These are phyloP conservation scores for Sylvia atricapilla DNA, from an alignment of 2,113 vertebrate species.

Conservation along the genomic window DNA sequence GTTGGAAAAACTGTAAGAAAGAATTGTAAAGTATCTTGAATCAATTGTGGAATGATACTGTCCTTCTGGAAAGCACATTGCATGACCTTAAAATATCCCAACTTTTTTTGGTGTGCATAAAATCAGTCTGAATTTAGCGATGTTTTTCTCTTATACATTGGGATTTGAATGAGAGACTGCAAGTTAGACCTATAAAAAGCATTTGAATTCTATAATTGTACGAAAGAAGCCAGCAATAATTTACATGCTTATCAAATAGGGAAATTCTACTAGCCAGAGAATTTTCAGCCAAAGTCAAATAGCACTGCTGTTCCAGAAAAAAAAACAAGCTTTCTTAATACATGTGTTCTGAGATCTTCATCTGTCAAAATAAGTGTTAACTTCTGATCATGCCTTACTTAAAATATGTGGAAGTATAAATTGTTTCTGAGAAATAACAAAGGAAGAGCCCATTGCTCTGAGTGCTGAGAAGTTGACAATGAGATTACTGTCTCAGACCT, in stretches of 20 bases:
- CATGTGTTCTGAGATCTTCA: background rate
- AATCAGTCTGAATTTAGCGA: conserved; percentile 25
- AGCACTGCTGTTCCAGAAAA: background rate
- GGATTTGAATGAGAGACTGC: conserved; percentile 44
- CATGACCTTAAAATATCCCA: conserved; percentile 33
- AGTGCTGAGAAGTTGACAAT: background rate
- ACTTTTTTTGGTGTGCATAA: conserved; percentile 23
- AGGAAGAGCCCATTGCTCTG: background rate
- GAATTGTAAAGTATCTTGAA: conserved; percentile 1
- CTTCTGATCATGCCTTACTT: background rate
- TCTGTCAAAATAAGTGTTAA: background rate
- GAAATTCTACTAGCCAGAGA: background rate
- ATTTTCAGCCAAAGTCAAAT: background rate
- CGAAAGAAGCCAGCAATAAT: conserved; percentile 9
- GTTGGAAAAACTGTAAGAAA: background rate
- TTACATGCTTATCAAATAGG: background rate
- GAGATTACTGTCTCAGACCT: background rate
- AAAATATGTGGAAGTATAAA: background rate
- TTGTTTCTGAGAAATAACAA: background rate
- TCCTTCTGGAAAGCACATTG: conserved; percentile 26
- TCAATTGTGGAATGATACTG: conserved; percentile 3
- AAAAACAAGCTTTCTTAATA: background rate
- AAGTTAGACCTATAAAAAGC: conserved; percentile 34
- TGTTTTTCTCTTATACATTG: background rate
- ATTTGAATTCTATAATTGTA: conserved; percentile 45